Percentiles rank a stretch among this genome's conserved stretches.
Evolutionary conservation across 2,797 vertebrate species (phyloP).

Genomic region (Vespertilio murinus): DNA sequence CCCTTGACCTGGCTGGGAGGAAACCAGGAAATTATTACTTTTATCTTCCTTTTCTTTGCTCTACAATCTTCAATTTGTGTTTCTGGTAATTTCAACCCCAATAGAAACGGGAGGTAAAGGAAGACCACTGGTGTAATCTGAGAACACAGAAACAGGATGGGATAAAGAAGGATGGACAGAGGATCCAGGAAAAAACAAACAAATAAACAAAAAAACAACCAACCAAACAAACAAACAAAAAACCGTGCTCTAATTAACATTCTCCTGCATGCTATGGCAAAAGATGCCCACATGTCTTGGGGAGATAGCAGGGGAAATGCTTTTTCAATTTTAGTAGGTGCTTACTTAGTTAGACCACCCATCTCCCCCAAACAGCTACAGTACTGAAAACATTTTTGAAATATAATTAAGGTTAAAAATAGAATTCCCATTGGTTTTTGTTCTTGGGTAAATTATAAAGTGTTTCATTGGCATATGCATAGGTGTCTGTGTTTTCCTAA

Average conservation of each 20-base stretch:
- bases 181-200: not conserved
- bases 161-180: not conserved
- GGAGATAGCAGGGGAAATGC: not conserved
- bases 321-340: not conserved
- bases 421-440: slow-evolving; percentile 6
- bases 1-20: not conserved
- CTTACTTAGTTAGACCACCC: not conserved
- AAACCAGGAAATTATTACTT: not conserved
- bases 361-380: not conserved
- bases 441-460: slow-evolving; percentile 43
- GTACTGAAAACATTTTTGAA: not conserved
- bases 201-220: too few species aligned
- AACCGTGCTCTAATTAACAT: not conserved
- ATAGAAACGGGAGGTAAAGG: not conserved
- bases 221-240: too few species aligned
- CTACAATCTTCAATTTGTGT: not conserved
- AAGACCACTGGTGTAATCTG: accelerated
- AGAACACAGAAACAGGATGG: not conserved
- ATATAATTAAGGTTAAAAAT: not conserved
- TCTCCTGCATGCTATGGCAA: not conserved
- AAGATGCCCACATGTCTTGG: not conserved
- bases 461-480: not conserved
- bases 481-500: not conserved
- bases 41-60: not conserved
- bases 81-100: not conserved